Evolutionary conservation across 2,113 vertebrate species (phyloP).

Genomic region (Neotoma lepida): DNA sequence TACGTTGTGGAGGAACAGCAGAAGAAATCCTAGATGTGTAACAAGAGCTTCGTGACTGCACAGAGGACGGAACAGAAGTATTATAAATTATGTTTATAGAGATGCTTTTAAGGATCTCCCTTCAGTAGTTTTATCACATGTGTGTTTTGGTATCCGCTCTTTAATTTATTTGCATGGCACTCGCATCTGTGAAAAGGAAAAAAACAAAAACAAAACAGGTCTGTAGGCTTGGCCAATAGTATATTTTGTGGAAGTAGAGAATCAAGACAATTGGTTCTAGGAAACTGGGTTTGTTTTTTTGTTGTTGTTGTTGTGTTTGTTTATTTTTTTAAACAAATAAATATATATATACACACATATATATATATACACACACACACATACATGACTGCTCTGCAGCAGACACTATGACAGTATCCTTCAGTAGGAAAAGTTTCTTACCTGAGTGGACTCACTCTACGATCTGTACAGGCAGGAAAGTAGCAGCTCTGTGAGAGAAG

Average conservation of each 20-base stretch:
- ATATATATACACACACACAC: not conserved
- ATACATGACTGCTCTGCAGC: conserved; percentile 83
- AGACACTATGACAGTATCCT: conserved; percentile 79
- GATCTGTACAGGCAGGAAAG: not conserved
- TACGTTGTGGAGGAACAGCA: conserved; percentile 97
- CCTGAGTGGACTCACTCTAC: conserved; percentile 71
- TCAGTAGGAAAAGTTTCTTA: conserved; percentile 83
- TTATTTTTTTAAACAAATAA: conserved; percentile 73
- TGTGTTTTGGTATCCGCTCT: conserved; percentile 88
- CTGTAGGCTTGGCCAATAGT: conserved; percentile 86
- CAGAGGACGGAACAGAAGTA: conserved; percentile 83
- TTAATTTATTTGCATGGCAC: conserved; percentile 92
- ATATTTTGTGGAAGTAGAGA: conserved; percentile 80
- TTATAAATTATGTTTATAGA: conserved; percentile 89
- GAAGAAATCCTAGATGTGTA: conserved; percentile 98
- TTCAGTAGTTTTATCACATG: conserved; percentile 89
- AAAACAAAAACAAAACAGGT: conserved; percentile 68
- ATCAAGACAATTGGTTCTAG: conserved; percentile 82
- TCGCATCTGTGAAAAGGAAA: conserved; percentile 86
- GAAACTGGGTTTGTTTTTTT: conserved; percentile 67
- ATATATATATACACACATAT: not conserved
- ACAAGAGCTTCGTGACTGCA: conserved; percentile 83
- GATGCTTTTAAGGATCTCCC: conserved; percentile 88
- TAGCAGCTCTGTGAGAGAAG: conserved; percentile 46
- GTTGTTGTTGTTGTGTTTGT: conserved; percentile 33